phyloP scores from a whole-genome alignment of 1,140 invertebrate species.

The Asobara japonica region DNA sequence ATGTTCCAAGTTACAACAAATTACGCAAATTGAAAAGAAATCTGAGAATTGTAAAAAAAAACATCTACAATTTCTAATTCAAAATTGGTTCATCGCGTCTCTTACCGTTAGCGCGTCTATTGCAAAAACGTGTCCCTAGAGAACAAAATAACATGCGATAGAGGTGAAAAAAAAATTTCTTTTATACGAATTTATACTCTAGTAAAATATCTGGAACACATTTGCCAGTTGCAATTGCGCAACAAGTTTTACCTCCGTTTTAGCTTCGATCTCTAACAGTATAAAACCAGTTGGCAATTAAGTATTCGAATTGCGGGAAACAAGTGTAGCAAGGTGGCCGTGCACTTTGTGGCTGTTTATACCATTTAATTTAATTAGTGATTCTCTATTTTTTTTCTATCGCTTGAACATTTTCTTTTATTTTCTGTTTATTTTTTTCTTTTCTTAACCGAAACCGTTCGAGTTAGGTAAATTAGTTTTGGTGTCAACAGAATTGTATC shows the following conservation, averaged over 20 bases:
- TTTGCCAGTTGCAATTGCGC: background rate
- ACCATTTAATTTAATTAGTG: slow-evolving; percentile 12
- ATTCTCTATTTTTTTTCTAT: background rate
- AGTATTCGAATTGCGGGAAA: slow-evolving; percentile 21
- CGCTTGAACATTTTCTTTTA: background rate
- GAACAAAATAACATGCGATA: too few relatives aligned
- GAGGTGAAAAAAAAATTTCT: too few relatives aligned
- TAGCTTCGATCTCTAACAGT: slow-evolving; percentile 8
- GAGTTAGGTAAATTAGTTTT: background rate
- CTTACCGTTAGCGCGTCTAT: too few relatives aligned
- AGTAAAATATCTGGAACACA: background rate
- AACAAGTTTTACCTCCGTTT: background rate
- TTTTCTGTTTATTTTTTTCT: background rate
- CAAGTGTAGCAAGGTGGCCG: background rate
- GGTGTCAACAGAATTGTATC: background rate
- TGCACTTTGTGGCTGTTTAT: background rate
- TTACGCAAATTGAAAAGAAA: too few relatives aligned
- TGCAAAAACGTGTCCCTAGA: too few relatives aligned
- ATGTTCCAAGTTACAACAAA: too few relatives aligned
- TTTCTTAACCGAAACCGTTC: background rate
- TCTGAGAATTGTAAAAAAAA: too few relatives aligned
- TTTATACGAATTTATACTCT: too few relatives aligned
- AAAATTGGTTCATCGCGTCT: too few relatives aligned
- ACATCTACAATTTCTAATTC: too few relatives aligned
- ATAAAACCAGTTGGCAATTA: slow-evolving; percentile 24